These are phyloP conservation scores for Spheniscus humboldti DNA, from an alignment of 2,797 vertebrate genomes.

Conservation along the genomic window DNA sequence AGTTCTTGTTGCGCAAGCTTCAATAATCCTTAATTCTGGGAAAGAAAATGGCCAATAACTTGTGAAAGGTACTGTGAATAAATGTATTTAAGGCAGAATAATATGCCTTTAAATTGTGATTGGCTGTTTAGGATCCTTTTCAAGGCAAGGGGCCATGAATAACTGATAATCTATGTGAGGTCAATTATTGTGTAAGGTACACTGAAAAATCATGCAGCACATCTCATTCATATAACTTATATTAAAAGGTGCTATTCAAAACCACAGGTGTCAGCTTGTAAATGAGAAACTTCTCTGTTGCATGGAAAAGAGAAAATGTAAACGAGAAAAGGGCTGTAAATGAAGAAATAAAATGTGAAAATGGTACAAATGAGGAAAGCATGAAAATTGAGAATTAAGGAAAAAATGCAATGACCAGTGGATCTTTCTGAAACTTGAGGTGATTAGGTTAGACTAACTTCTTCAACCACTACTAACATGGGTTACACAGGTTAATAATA, in stretches of 20 bases:
- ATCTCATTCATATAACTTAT: slow-evolving; percentile 19
- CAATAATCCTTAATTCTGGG: slow-evolving; percentile 59
- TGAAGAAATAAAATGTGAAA: slow-evolving; percentile 6
- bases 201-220: slow-evolving; percentile 10
- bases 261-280: not conserved
- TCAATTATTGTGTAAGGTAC: slow-evolving; percentile 28
- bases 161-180: slow-evolving; percentile 37
- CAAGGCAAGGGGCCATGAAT: slow-evolving; percentile 14
- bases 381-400: not conserved
- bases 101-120: slow-evolving; percentile 47
- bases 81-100: slow-evolving; percentile 42
- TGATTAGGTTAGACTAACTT: not conserved
- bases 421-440: not conserved
- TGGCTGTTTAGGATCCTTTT: slow-evolving; percentile 30
- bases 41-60: slow-evolving; percentile 62
- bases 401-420: not conserved
- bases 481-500: not conserved
- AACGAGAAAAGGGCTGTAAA: not conserved
- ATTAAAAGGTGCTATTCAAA: slow-evolving; percentile 37
- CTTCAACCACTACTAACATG: not conserved
- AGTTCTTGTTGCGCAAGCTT: slow-evolving; percentile 41
- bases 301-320: not conserved
- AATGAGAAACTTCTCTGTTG: not conserved
- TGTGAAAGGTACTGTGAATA: slow-evolving; percentile 46
- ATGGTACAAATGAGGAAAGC: not conserved